Percentiles rank a stretch among this genome's conserved stretches.
Conservation (phyloP, 2,113 vertebrate species). For the Pollachius pollachius region DNA sequence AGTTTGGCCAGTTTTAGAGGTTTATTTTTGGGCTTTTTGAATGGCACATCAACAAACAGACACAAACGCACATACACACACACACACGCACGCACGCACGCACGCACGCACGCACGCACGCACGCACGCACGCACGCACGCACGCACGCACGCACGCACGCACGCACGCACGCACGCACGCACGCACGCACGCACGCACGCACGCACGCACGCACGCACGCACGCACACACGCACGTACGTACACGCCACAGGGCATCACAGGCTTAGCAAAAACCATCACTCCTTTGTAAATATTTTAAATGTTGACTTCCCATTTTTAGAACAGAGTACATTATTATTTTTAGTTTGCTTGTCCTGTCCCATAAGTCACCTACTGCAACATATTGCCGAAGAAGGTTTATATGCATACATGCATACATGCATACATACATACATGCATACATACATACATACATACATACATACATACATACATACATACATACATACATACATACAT, state of each 20-base stretch:
- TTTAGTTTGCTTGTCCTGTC: too few relatives aligned
- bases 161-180: neutral
- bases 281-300: too few relatives aligned
- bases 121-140: neutral
- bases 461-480: neutral
- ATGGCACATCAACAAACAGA: neutral
- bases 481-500: neutral
- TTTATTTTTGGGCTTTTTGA: neutral
- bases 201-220: neutral
- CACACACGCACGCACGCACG: neutral
- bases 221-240: neutral
- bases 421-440: neutral
- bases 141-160: neutral
- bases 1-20: neutral
- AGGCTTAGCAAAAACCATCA: neutral
- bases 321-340: too few relatives aligned
- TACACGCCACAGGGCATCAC: neutral
- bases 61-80: neutral
- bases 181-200: neutral
- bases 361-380: too few relatives aligned
- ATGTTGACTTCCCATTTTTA: too few relatives aligned
- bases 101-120: neutral
- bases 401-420: too few relatives aligned
- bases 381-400: too few relatives aligned
- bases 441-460: neutral